Evolutionary conservation across 2,113 vertebrate species (phyloP).

Genomic region (Stictonetta naevosa): DNA sequence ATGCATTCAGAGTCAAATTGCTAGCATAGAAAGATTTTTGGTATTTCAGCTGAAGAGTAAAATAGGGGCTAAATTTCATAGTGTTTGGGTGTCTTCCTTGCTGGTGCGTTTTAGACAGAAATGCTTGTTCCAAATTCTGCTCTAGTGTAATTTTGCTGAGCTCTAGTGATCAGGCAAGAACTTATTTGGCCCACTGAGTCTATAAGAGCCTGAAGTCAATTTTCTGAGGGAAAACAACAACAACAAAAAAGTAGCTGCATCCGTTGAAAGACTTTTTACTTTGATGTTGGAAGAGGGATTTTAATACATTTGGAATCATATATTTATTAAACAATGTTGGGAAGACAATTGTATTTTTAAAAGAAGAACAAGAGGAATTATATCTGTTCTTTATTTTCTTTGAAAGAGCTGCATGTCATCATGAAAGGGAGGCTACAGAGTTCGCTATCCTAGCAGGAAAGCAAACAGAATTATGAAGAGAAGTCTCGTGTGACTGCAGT

Average conservation of each 20-base stretch:
- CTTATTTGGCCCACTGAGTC: neutral
- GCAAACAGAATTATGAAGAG: constrained; percentile 15
- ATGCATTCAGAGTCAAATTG: neutral
- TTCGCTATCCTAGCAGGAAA: neutral
- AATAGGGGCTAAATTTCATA: neutral
- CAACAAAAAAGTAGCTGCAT: neutral
- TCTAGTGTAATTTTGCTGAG: neutral
- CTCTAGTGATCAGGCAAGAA: neutral
- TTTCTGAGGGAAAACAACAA: neutral
- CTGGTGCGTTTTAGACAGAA: neutral
- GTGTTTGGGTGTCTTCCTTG: neutral
- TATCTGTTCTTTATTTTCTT: neutral
- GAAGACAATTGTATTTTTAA: neutral
- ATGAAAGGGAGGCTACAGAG: neutral
- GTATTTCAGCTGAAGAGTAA: neutral
- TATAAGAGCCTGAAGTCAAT: neutral
- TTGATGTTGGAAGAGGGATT: neutral
- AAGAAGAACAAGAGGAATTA: neutral
- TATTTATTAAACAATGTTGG: neutral
- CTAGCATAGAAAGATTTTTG: neutral
- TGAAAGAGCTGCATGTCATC: neutral
- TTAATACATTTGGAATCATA: neutral
- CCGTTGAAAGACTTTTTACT: neutral
- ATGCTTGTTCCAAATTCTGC: neutral
- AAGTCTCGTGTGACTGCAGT: neutral